A percentile compares a stretch with the other conserved stretches of the same genome.
phyloP scores from a whole-genome alignment of 2,797 vertebrate species.

The Florisuga fusca region DNA sequence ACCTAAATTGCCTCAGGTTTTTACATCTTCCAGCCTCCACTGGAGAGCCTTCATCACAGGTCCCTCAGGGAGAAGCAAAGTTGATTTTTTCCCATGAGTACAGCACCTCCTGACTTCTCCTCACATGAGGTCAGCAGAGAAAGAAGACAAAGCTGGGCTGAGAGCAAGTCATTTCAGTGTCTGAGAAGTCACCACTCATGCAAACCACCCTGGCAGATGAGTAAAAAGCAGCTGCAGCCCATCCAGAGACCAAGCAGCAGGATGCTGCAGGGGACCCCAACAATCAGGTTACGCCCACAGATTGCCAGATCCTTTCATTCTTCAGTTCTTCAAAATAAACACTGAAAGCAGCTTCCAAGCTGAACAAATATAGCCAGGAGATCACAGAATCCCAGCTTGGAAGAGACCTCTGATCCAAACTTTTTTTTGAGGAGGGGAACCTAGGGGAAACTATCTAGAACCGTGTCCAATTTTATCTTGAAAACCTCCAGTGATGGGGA shows the following conservation, averaged over 20 bases:
- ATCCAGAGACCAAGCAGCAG: neutral
- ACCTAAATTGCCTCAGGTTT: neutral
- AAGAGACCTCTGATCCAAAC: neutral
- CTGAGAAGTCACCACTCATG: neutral
- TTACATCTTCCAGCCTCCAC: neutral
- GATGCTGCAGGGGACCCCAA: neutral
- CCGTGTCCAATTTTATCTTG: neutral
- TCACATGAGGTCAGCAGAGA: neutral
- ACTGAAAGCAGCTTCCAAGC: neutral
- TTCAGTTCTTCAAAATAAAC: neutral
- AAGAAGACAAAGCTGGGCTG: neutral
- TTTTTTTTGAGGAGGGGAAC: neutral
- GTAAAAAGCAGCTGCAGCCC: neutral
- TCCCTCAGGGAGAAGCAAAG: neutral
- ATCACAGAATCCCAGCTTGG: neutral
- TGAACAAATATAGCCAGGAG: neutral
- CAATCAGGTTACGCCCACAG: rapidly evolving
- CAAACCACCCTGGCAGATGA: rapidly evolving
- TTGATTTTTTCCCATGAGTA: neutral
- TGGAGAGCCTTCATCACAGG: neutral
- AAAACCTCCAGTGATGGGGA: neutral
- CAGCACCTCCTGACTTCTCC: neutral
- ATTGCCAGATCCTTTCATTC: neutral
- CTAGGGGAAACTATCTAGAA: neutral
- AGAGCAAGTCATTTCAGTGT: rapidly evolving